A percentile compares a stretch with the other conserved stretches of the same genome.
Conservation (phyloP, 2,888 invertebrate species). For the Polylopha cassiicola region DNA sequence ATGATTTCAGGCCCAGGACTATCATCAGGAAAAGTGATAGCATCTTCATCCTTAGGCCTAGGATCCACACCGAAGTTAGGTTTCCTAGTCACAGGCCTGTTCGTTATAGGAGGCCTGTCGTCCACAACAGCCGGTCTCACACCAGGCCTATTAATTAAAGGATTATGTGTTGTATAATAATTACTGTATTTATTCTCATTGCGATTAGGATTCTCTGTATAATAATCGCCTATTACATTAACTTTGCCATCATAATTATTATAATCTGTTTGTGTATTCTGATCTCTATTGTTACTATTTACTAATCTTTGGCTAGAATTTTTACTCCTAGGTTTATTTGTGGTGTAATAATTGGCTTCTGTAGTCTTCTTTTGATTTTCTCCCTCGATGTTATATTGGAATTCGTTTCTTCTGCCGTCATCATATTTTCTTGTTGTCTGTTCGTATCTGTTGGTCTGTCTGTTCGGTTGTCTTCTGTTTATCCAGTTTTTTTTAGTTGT, state of each 20-base stretch:
- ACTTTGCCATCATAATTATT: slow-evolving; percentile 15
- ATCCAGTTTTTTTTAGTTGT: slow-evolving; percentile 23
- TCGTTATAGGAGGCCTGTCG: slow-evolving; percentile 55
- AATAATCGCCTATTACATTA: slow-evolving; percentile 14
- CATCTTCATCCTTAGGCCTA: slow-evolving; percentile 28
- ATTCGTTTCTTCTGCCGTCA: slow-evolving; percentile 11
- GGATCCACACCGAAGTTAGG: slow-evolving; percentile 24
- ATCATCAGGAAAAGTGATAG: slow-evolving; percentile 26
- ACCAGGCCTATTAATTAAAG: slow-evolving; percentile 43
- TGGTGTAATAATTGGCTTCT: slow-evolving; percentile 8
- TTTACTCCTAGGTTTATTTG: slow-evolving; percentile 28
- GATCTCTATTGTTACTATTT: slow-evolving; percentile 23
- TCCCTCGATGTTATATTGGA: slow-evolving; percentile 8
- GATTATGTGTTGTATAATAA: slow-evolving; percentile 32
- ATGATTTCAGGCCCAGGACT: slow-evolving; percentile 39
- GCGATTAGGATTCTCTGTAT: slow-evolving; percentile 15
- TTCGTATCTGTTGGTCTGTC: slow-evolving; percentile 5
- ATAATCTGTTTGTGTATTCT: slow-evolving; percentile 14
- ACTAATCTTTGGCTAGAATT: slow-evolving; percentile 22
- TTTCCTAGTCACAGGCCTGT: slow-evolving; percentile 36
- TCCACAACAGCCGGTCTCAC: slow-evolving; percentile 49
- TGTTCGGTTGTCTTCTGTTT: too few relatives aligned
- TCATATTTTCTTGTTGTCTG: slow-evolving; percentile 16
- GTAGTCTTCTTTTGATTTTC: slow-evolving; percentile 28
- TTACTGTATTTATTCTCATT: slow-evolving; percentile 20